A percentile compares a stretch with the other conserved stretches of the same genome.
phyloP scores from a whole-genome alignment of 2,113 vertebrate genomes.

The Gasterosteus aculeatus region DNA sequence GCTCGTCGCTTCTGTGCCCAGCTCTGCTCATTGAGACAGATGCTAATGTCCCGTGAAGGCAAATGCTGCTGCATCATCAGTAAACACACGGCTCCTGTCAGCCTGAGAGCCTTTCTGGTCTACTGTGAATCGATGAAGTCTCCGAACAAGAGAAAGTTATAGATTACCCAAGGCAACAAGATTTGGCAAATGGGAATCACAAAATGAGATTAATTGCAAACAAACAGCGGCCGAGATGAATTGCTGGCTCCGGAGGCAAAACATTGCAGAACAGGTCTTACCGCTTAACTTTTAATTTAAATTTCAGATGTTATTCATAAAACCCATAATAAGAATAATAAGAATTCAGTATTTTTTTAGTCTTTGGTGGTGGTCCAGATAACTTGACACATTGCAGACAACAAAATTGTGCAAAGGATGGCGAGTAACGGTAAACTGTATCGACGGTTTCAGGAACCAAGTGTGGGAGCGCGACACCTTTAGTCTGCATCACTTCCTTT shows the following conservation, averaged over 20 bases:
- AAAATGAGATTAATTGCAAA: constrained; percentile 58
- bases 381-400: neutral
- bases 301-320: constrained; percentile 11
- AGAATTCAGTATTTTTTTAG: neutral
- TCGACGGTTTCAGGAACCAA: neutral
- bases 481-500: constrained; percentile 14
- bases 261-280: constrained; percentile 21
- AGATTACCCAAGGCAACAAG: constrained; percentile 58
- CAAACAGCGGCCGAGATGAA: constrained; percentile 49
- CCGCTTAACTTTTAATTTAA: constrained; percentile 32
- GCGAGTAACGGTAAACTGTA: neutral
- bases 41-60: constrained; percentile 77
- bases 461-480: constrained; percentile 15
- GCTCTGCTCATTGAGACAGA: constrained; percentile 60
- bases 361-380: neutral
- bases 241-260: constrained; percentile 33
- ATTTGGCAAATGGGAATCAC: constrained; percentile 58
- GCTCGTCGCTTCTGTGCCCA: constrained; percentile 53
- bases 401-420: neutral
- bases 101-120: constrained; percentile 47
- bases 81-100: constrained; percentile 66
- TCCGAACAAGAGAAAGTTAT: constrained; percentile 63
- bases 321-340: neutral
- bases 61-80: constrained; percentile 71
- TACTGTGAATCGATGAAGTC: constrained; percentile 69